phyloP scores from a whole-genome alignment of 2,797 vertebrate species.

The Argentina silus region DNA sequence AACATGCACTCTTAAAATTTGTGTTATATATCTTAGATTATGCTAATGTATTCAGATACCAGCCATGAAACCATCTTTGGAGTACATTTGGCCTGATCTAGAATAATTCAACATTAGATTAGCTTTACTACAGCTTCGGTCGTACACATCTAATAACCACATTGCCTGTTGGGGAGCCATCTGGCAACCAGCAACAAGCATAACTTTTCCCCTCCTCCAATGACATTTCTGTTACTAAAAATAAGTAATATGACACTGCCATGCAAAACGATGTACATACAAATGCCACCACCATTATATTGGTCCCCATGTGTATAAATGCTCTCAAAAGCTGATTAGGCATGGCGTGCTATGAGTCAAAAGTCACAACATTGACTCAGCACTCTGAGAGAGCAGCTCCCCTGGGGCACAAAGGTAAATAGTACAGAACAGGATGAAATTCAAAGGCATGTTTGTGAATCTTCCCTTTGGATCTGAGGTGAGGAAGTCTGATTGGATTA shows the following conservation, averaged over 20 bases:
- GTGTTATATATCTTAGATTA: neutral
- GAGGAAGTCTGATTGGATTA: neutral
- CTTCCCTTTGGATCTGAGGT: too few species aligned
- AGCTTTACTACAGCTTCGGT: neutral
- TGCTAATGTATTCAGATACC: neutral
- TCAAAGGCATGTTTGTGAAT: conserved; percentile 13
- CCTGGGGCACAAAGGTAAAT: conserved; percentile 29
- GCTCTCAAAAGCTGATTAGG: conserved; percentile 19
- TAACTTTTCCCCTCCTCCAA: neutral
- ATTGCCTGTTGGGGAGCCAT: neutral
- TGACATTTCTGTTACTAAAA: neutral
- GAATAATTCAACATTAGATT: neutral
- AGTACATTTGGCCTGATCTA: neutral
- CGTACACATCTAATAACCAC: neutral
- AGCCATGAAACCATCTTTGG: neutral
- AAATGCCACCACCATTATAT: neutral
- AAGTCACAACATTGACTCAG: conserved; percentile 39
- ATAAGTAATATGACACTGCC: neutral
- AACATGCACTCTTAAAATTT: too few species aligned
- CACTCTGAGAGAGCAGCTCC: conserved; percentile 36
- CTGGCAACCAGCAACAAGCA: neutral
- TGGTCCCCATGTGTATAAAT: too few species aligned
- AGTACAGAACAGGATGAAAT: conserved; percentile 29
- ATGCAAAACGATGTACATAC: neutral
- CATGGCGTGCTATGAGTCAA: conserved; percentile 21